Evolutionary conservation across 23 tunicate species (phyloP), one percentile per base, ranked within the genome.

Genomic region (Botrylloides violaceus): DNA sequence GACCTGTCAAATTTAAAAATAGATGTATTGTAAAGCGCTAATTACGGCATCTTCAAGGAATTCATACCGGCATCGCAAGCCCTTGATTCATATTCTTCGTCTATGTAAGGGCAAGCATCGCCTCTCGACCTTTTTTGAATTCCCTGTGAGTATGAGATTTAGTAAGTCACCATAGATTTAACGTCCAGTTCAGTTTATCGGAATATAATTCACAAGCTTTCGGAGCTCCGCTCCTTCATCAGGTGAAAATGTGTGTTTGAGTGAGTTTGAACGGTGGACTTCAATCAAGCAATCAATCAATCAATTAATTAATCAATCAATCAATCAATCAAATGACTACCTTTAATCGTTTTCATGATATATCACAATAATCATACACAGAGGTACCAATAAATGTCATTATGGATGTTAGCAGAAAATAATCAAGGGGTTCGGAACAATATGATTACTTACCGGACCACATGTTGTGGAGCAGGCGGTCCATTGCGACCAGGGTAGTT

Each of bases 401-500:
- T 12, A 47, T 47, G n/a, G n/a, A 58, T 58, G 9, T 23, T 23
- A 2, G 70, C 29, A 36, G 22, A 24, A 38, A n/a, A n/a, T n/a
- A n/a, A n/a, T n/a, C n/a, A n/a, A n/a, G n/a, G n/a, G n/a, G n/a
- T n/a, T n/a, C n/a, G n/a, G n/a, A n/a, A n/a, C n/a, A n/a, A n/a
- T n/a, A n/a, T n/a, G n/a, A n/a, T n/a, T 2, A 65, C 82, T 49
- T 71, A 87, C 96, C 55, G 1, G 21, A 9, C 78, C 75, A 64
- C 98, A 94, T 0, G 95, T 81, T 30, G 88, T 64, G 64, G 84
- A 76, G 78, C 98, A 94, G 12, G 65, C 58, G 0, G 77, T 64
- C 98, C 98, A 94, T 37, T 59, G 75, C 18, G 87, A 61, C 98
- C 98, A 92, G 1, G 81, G 81, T 6, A 59, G 55, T 49, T 70